These are phyloP conservation scores for Cabera pusaria DNA, from an alignment of 2,888 invertebrate genomes.

Conservation along the genomic window DNA sequence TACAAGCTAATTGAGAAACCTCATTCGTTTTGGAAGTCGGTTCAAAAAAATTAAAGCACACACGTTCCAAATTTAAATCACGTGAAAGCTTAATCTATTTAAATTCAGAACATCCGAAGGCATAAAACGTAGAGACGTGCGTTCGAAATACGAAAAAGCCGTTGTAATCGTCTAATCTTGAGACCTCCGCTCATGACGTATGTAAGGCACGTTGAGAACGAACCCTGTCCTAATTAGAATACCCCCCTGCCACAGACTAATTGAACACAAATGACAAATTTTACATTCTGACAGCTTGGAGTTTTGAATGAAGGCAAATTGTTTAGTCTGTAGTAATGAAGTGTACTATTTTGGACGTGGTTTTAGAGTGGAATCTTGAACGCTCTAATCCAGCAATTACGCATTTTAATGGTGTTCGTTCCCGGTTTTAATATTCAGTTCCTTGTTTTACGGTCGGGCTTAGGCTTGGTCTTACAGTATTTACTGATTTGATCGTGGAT, in stretches of 20 bases:
- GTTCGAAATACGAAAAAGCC: conserved; percentile 78
- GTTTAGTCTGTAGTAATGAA: conserved; percentile 40
- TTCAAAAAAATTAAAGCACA: too few relatives aligned
- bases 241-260: conserved; percentile 41
- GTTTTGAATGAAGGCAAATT: background rate
- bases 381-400: conserved; percentile 81
- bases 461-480: conserved; percentile 26
- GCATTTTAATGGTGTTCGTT: conserved; percentile 80
- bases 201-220: conserved; percentile 71
- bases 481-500: conserved; percentile 18
- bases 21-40: too few relatives aligned
- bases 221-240: conserved; percentile 62
- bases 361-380: conserved; percentile 73
- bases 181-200: conserved; percentile 77
- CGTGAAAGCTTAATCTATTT: conserved; percentile 57
- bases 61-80: conserved; percentile 59
- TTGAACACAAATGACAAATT: conserved; percentile 48
- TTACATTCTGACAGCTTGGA: too few relatives aligned
- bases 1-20: too few relatives aligned
- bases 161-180: conserved; percentile 79
- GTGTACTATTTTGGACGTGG: conserved; percentile 46
- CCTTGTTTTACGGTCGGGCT: conserved; percentile 72
- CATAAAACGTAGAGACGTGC: conserved; percentile 65
- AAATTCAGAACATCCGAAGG: conserved; percentile 65
- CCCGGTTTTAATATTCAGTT: conserved; percentile 78